Evolutionary conservation across 2,113 vertebrate genomes (phyloP).

Genomic region (Arvicanthis niloticus): DNA sequence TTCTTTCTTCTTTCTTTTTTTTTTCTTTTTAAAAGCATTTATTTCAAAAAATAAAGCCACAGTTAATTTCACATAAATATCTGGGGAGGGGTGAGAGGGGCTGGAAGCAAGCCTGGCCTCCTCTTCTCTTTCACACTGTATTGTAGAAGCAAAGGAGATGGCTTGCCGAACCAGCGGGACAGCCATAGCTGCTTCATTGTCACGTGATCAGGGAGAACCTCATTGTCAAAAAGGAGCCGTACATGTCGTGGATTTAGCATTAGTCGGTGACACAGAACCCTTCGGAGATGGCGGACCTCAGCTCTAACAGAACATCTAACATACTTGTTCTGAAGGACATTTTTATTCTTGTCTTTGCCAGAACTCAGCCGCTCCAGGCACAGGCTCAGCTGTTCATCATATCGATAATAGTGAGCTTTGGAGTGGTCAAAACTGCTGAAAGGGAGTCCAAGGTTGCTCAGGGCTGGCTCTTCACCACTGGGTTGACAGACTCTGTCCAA

Average conservation of each 20-base stretch:
- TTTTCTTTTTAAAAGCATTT: constrained; percentile 83
- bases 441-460: constrained; percentile 93
- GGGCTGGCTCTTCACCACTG: constrained; percentile 91
- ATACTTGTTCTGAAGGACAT: constrained; percentile 96
- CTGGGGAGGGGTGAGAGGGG: background rate
- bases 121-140: constrained; percentile 91
- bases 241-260: constrained; percentile 94
- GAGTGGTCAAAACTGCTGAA: constrained; percentile 97
- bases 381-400: constrained; percentile 96
- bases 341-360: constrained; percentile 96
- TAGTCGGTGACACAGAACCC: constrained; percentile 95
- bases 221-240: constrained; percentile 88
- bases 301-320: constrained; percentile 96
- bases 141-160: constrained; percentile 87
- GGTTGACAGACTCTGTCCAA: constrained; percentile 95
- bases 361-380: constrained; percentile 96
- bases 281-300: constrained; percentile 95
- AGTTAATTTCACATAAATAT: constrained; percentile 84
- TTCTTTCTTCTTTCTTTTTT: no score
- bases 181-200: constrained; percentile 92
- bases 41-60: constrained; percentile 89
- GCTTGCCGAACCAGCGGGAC: constrained; percentile 90
- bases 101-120: constrained; percentile 76
- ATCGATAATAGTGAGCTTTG: constrained; percentile 97
- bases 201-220: constrained; percentile 89